Conservation (phyloP, 2,888 invertebrate species). For the Synergus laeviventris region DNA sequence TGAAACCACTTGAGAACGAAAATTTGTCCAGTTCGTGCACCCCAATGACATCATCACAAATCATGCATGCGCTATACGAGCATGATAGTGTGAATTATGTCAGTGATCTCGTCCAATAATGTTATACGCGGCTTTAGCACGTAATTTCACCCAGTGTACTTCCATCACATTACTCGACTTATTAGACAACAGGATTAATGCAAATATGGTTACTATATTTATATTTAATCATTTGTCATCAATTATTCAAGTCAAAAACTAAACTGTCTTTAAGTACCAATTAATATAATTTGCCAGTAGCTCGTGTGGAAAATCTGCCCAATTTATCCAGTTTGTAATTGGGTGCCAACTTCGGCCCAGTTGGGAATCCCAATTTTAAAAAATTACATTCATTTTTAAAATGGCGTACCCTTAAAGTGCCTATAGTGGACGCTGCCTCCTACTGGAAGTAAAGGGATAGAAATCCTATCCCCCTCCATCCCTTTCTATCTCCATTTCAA, state of each 20-base stretch:
- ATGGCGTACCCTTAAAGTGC: no score
- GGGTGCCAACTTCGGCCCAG: no score
- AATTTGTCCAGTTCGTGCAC: constrained; percentile 37
- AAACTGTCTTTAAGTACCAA: neutral
- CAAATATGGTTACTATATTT: constrained; percentile 11
- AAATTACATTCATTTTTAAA: no score
- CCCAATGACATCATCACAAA: constrained; percentile 40
- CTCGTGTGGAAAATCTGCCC: no score
- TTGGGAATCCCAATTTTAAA: no score
- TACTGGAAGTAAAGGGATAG: no score
- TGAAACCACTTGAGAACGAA: constrained; percentile 40
- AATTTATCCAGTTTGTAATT: no score
- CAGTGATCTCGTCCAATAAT: constrained; percentile 35
- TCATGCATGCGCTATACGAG: constrained; percentile 32
- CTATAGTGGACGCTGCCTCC: no score
- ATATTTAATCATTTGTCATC: neutral
- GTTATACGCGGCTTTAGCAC: constrained; percentile 36
- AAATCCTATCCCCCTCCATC: no score
- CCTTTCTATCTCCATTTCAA: no score
- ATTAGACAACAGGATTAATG: constrained; percentile 22
- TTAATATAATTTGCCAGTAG: no score
- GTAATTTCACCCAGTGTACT: constrained; percentile 39
- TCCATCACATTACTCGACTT: constrained; percentile 31
- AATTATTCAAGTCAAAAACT: constrained; percentile 8
- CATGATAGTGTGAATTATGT: constrained; percentile 41